A percentile compares a stretch with the other conserved stretches of the same genome.
Conservation (phyloP, 35 echinoderm and acorn worm genomes). For the Apostichopus parvimensis region DNA sequence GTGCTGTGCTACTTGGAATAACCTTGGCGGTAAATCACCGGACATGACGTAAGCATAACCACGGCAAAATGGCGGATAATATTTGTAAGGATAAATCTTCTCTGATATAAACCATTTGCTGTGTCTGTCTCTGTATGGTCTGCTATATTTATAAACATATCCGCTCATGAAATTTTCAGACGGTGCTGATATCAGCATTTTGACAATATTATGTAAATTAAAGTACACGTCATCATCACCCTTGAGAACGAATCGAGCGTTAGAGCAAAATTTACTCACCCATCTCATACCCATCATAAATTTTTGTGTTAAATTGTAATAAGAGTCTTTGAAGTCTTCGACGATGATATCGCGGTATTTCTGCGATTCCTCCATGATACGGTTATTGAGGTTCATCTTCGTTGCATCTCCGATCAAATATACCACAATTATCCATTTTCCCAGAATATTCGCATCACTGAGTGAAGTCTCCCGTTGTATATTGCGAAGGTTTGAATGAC, state of each 20-base stretch:
- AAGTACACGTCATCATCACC: constrained; percentile 80
- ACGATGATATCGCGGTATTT: constrained; percentile 76
- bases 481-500: constrained; percentile 18
- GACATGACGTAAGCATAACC: constrained; percentile 85
- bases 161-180: constrained; percentile 3
- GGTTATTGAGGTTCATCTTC: background rate
- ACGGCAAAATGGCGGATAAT: constrained; percentile 76
- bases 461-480: constrained; percentile 24
- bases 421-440: constrained; percentile 40
- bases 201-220: constrained; percentile 54
- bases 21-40: constrained; percentile 57
- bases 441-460: constrained; percentile 8
- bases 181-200: constrained; percentile 24
- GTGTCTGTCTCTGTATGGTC: constrained; percentile 54
- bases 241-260: constrained; percentile 73
- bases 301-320: constrained; percentile 81
- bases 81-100: constrained; percentile 39
- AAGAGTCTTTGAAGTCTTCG: constrained; percentile 84
- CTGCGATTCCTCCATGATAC: constrained; percentile 18
- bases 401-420: constrained; percentile 42
- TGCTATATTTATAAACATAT: constrained; percentile 52
- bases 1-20: constrained; percentile 3
- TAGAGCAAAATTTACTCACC: constrained; percentile 63
- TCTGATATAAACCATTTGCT: constrained; percentile 78
- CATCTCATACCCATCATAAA: constrained; percentile 90